Percentiles rank a stretch among this genome's conserved stretches.
These are phyloP conservation scores for Gnatocerus cornutus DNA, from an alignment of 2,888 invertebrate genomes.

Conservation along the genomic window DNA sequence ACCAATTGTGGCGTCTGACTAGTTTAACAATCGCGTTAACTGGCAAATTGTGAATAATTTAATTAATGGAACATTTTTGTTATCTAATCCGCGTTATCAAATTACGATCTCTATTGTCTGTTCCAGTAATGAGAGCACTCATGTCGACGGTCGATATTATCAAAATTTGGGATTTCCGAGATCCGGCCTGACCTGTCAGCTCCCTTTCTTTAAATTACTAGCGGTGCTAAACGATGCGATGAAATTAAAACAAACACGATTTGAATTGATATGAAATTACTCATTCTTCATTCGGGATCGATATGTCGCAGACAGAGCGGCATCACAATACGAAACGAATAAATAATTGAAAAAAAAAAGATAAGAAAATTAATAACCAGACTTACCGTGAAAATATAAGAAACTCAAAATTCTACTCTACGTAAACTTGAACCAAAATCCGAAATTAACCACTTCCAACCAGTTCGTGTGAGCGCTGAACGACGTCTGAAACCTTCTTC, in stretches of 20 bases:
- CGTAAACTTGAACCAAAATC: slow-evolving; percentile 9
- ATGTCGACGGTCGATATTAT: too few relatives aligned
- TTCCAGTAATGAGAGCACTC: too few relatives aligned
- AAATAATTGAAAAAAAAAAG: neutral
- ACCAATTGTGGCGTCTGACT: too few relatives aligned
- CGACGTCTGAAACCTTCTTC: slow-evolving; percentile 19
- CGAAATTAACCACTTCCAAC: slow-evolving; percentile 36
- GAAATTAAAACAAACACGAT: neutral
- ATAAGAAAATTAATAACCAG: neutral
- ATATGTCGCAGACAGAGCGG: slow-evolving; percentile 25
- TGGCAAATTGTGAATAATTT: too few relatives aligned
- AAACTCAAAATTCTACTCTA: neutral
- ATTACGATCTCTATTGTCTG: too few relatives aligned
- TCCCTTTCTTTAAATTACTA: too few relatives aligned
- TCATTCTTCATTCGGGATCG: slow-evolving; percentile 1
- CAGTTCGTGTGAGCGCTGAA: slow-evolving; percentile 16
- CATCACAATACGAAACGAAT: neutral
- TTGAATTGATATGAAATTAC: too few relatives aligned
- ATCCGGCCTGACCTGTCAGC: neutral
- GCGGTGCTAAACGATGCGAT: too few relatives aligned
- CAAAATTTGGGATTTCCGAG: neutral
- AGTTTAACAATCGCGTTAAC: too few relatives aligned
- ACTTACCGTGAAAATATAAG: slow-evolving; percentile 8
- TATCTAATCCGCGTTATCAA: too few relatives aligned
- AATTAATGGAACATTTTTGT: too few relatives aligned